Conservation (phyloP, 1,140 invertebrate genomes). For the Dendroctonus ponderosae region DNA sequence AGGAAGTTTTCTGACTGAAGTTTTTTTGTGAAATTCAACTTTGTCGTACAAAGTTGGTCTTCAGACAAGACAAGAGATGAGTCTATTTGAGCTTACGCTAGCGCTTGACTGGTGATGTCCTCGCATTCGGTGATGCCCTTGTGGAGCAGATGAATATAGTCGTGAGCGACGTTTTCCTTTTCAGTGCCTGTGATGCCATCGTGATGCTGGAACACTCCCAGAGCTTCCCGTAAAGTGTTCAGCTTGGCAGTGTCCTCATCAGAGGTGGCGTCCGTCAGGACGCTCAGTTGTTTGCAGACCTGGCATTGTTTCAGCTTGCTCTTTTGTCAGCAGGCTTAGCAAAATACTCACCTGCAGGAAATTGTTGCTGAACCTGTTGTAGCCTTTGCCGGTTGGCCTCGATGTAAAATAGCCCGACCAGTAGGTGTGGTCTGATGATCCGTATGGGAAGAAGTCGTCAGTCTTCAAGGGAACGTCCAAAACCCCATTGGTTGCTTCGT, state of each 20-base stretch:
- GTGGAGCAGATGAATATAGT: conserved; percentile 67
- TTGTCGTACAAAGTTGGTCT: no score
- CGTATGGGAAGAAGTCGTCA: conserved; percentile 78
- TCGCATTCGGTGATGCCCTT: conserved; percentile 59
- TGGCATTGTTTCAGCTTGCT: conserved; percentile 12
- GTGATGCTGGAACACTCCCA: conserved; percentile 72
- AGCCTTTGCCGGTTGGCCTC: conserved; percentile 65
- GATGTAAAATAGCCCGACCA: conserved; percentile 87
- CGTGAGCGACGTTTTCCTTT: conserved; percentile 70
- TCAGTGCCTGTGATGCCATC: conserved; percentile 67
- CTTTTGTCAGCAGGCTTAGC: no score
- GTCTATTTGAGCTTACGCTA: conserved; percentile 35
- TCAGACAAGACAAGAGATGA: no score
- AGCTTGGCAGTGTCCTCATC: conserved; percentile 45
- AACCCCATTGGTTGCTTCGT: conserved; percentile 45
- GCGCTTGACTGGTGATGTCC: conserved; percentile 46
- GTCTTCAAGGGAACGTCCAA: conserved; percentile 54
- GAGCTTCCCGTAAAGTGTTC: conserved; percentile 51
- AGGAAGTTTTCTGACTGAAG: no score
- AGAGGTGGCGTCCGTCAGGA: conserved; percentile 31
- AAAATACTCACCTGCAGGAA: conserved; percentile 58
- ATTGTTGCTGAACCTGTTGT: conserved; percentile 62
- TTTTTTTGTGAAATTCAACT: no score
- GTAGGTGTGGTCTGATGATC: conserved; percentile 65
- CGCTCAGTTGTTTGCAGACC: conserved; percentile 37